Evolutionary conservation across 2,888 invertebrate genomes (phyloP).

Genomic region (Apoda limacodes): DNA sequence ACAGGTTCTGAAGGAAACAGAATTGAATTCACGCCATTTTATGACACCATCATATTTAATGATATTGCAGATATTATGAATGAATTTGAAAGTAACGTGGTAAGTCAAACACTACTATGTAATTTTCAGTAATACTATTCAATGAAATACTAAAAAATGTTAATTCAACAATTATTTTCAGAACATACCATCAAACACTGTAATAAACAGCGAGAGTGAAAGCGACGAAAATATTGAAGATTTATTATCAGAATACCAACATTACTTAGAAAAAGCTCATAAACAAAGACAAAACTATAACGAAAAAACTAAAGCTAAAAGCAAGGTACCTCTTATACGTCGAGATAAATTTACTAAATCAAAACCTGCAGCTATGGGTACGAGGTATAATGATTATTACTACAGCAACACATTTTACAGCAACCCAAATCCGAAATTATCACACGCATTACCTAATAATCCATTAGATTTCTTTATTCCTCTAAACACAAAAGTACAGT

Average conservation of each 20-base stretch:
- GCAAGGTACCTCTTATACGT: constrained; percentile 42
- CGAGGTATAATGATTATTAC: constrained; percentile 29
- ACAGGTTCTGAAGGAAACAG: constrained; percentile 40
- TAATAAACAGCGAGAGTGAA: constrained; percentile 38
- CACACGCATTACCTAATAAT: constrained; percentile 24
- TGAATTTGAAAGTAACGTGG: constrained; percentile 44
- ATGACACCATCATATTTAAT: constrained; percentile 50
- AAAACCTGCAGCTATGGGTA: constrained; percentile 23
- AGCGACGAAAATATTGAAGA: constrained; percentile 51
- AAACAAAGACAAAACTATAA: constrained; percentile 41
- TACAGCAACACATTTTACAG: constrained; percentile 27
- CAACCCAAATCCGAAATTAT: constrained; percentile 23
- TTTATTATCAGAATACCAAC: constrained; percentile 51
- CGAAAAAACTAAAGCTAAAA: constrained; percentile 45
- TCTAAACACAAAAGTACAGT: constrained; percentile 27
- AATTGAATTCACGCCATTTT: constrained; percentile 41
- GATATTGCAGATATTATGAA: constrained; percentile 54
- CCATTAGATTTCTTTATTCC: constrained; percentile 41
- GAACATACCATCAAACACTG: constrained; percentile 34
- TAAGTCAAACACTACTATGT: too few relatives aligned
- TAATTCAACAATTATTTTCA: constrained; percentile 24
- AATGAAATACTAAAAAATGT: background rate
- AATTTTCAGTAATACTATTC: too few relatives aligned
- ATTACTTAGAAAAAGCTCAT: constrained; percentile 50
- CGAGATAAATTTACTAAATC: constrained; percentile 40